phyloP scores from a whole-genome alignment of 2,113 vertebrate genomes.

The Phaethon lepturus region DNA sequence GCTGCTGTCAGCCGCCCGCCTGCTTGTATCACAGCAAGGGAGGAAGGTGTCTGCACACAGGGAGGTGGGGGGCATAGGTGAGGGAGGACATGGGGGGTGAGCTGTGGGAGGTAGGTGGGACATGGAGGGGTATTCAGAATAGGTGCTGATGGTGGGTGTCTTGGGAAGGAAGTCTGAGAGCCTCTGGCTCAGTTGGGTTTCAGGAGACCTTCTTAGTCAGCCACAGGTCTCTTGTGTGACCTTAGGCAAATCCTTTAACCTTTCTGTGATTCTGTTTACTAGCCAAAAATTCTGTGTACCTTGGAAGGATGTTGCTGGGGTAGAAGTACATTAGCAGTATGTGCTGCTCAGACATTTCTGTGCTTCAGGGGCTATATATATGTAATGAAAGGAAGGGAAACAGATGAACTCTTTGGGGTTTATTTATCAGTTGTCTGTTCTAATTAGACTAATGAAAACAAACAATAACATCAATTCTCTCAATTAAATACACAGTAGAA shows the following conservation, averaged over 20 bases:
- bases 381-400: not conserved
- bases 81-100: fast-evolving
- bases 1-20: not conserved
- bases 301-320: not conserved
- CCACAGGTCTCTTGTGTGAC: not conserved
- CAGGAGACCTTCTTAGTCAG: not conserved
- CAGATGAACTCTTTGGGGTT: not conserved
- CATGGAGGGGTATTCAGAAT: fast-evolving
- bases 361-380: not conserved
- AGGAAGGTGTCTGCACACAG: not conserved
- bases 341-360: not conserved
- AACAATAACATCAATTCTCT: not conserved
- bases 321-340: not conserved
- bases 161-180: not conserved
- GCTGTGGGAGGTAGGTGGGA: not conserved
- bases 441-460: not conserved
- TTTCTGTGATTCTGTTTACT: not conserved
- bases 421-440: not conserved
- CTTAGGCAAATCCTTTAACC: not conserved
- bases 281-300: not conserved
- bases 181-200: not conserved
- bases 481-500: not conserved
- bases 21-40: not conserved
- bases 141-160: not conserved
- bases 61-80: too few relatives aligned